Percentiles rank a stretch among this genome's conserved stretches.
Conservation (phyloP, 2,888 invertebrate species). For the Apotomis capreana region DNA sequence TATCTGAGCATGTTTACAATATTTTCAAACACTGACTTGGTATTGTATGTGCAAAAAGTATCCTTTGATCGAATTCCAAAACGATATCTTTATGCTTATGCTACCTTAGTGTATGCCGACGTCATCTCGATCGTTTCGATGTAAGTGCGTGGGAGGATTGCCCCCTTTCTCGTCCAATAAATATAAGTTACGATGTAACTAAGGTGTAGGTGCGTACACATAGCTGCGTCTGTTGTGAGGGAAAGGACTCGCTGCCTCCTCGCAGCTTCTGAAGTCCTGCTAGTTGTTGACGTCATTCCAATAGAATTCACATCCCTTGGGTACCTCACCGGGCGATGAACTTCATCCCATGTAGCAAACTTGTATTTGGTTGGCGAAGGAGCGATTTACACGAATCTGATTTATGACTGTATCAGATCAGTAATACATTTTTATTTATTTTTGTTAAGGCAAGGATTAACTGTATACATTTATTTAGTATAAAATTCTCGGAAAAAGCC, state of each 20-base stretch:
- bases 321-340: conserved; percentile 66
- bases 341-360: conserved; percentile 31
- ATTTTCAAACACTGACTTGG: background rate
- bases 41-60: background rate
- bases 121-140: conserved; percentile 68
- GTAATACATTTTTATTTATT: background rate
- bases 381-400: background rate
- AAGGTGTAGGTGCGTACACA: conserved; percentile 44
- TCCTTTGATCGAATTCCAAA: conserved; percentile 19
- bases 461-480: background rate
- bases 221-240: conserved; percentile 46
- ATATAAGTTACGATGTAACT: conserved; percentile 47
- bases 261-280: conserved; percentile 70
- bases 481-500: background rate
- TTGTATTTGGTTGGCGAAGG: conserved; percentile 18
- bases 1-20: background rate
- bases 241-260: conserved; percentile 63
- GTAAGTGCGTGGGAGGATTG: conserved; percentile 52
- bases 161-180: conserved; percentile 33
- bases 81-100: conserved; percentile 51
- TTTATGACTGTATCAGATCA: background rate
- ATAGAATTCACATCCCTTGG: conserved; percentile 79
- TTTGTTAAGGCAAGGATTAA: background rate
- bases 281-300: conserved; percentile 85
- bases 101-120: conserved; percentile 57